Evolutionary conservation across 2,888 invertebrate species (phyloP).

Genomic region (Drosophila anomalata): DNA sequence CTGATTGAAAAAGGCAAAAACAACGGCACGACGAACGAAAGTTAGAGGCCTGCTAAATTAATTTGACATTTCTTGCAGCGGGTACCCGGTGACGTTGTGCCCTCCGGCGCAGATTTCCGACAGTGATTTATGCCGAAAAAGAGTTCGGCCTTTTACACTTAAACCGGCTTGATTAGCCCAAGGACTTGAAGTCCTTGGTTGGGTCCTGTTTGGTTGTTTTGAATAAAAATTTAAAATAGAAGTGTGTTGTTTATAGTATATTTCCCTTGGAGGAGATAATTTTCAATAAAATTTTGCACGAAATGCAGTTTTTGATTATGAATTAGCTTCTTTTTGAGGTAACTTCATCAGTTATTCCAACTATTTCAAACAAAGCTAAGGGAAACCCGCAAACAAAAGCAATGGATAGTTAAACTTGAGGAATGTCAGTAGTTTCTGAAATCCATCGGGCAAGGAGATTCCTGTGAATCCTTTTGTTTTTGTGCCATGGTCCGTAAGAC

Average conservation of each 20-base stretch:
- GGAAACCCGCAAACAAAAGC: not conserved
- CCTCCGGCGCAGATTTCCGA: conserved; percentile 29
- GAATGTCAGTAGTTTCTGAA: conserved; percentile 31
- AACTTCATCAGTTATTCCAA: not conserved
- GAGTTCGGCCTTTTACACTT: conserved; percentile 52
- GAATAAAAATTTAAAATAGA: not conserved
- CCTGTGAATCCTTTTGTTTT: conserved; percentile 27
- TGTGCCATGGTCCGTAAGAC: conserved; percentile 16
- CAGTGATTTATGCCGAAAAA: conserved; percentile 68
- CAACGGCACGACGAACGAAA: conserved; percentile 32
- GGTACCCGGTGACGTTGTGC: conserved; percentile 39
- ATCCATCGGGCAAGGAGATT: not conserved
- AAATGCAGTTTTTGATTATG: not conserved
- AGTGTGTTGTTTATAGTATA: not conserved
- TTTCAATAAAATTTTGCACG: too few relatives aligned
- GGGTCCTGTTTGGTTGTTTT: not conserved
- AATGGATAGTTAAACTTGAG: conserved; percentile 22
- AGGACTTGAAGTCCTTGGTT: conserved; percentile 17
- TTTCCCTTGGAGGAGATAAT: not conserved
- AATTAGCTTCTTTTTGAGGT: not conserved
- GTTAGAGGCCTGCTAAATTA: conserved; percentile 67
- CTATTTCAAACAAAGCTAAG: not conserved
- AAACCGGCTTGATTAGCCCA: conserved; percentile 9
- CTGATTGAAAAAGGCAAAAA: conserved; percentile 70
- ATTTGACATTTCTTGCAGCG: conserved; percentile 73